Conservation (phyloP, 2,888 invertebrate genomes). For the Nomada fucata region DNA sequence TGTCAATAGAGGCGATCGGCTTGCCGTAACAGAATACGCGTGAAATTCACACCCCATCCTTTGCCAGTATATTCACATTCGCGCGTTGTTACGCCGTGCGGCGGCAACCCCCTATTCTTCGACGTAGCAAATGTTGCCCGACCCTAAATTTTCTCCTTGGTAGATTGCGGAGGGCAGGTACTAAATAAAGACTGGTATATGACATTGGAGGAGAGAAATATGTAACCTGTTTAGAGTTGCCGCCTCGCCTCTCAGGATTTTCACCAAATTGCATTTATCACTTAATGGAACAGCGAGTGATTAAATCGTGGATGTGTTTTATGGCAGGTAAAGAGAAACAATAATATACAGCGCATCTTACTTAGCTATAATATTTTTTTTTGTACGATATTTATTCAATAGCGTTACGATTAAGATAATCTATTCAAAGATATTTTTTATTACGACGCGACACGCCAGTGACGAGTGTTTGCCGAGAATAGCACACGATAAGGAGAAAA, state of each 20-base stretch:
- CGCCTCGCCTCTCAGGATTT: conserved; percentile 1
- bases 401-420: too few relatives aligned
- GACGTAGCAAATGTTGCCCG: neutral
- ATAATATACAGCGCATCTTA: neutral
- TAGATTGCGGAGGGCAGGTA: neutral
- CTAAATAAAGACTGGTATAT: conserved; percentile 3
- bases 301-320: neutral
- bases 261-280: conserved; percentile 23
- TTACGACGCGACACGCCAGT: too few relatives aligned
- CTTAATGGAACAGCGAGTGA: neutral
- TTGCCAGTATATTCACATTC: conserved; percentile 10
- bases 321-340: neutral
- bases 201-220: conserved; percentile 4
- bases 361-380: too few relatives aligned
- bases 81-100: neutral
- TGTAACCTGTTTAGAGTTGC: conserved; percentile 25
- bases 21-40: conserved; percentile 50
- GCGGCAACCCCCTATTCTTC: neutral
- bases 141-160: conserved; percentile 4
- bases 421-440: too few relatives aligned
- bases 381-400: too few relatives aligned
- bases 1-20: neutral
- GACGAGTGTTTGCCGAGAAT: too few relatives aligned
- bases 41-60: conserved; percentile 40
- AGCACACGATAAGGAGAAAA: neutral